Conservation (phyloP, 2,113 vertebrate species). For the Columba janthina region DNA sequence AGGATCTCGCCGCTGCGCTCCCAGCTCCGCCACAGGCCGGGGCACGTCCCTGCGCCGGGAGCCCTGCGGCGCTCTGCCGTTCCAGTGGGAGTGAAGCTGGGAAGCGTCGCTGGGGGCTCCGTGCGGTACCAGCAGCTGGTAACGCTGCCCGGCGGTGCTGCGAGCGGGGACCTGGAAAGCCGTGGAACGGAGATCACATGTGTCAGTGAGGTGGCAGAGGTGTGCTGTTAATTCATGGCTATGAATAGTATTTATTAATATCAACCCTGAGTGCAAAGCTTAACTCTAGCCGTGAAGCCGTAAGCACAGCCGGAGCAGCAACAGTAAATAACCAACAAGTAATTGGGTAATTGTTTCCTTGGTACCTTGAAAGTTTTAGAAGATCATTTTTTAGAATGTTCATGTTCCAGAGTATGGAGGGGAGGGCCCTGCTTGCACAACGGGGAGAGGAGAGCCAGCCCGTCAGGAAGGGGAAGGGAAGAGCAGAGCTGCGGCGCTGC, state of each 20-base stretch:
- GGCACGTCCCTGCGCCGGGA: background rate
- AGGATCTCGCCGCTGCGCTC: background rate
- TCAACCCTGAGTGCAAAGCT: background rate
- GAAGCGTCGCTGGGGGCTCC: background rate
- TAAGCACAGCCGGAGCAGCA: background rate
- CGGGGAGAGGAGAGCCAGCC: background rate
- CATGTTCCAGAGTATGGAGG: background rate
- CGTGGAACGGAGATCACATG: background rate
- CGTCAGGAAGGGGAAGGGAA: background rate
- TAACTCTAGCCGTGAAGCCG: background rate
- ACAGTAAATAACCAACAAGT: background rate
- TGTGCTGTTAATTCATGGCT: background rate
- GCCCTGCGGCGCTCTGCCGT: background rate
- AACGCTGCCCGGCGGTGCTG: background rate
- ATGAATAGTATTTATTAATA: background rate
- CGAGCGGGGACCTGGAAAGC: background rate
- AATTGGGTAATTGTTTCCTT: background rate
- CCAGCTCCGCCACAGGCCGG: background rate
- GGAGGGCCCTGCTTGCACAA: background rate
- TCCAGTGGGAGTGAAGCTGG: background rate
- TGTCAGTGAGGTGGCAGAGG: background rate
- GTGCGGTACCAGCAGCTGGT: background rate
- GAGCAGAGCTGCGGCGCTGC: background rate
- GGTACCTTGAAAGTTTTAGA: background rate
- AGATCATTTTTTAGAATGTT: background rate